A percentile compares a stretch with the other conserved stretches of the same genome.
These are phyloP conservation scores for Drymonia ruficornis DNA, from an alignment of 2,888 invertebrate genomes.

Conservation along the genomic window DNA sequence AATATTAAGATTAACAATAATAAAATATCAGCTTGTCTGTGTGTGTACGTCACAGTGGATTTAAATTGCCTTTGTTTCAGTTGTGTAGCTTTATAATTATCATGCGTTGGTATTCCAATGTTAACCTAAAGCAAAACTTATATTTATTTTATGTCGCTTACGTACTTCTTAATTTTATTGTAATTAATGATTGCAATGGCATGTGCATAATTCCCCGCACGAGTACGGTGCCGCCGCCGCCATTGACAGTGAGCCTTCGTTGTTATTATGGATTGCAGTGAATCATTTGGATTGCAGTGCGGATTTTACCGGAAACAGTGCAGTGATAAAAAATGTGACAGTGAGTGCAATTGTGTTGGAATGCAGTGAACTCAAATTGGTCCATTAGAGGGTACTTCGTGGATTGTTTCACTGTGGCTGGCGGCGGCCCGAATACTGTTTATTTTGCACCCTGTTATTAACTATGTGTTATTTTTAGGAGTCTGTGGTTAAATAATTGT, in stretches of 20 bases:
- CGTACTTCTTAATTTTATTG: background rate
- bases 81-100: constrained; percentile 4
- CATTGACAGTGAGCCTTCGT: constrained; percentile 53
- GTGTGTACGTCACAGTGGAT: constrained; percentile 7
- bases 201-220: constrained; percentile 59
- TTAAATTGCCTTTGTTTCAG: constrained; percentile 9
- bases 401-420: constrained; percentile 57
- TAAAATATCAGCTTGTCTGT: no score
- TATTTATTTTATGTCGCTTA: background rate
- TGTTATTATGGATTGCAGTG: constrained; percentile 79
- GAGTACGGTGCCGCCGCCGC: constrained; percentile 73
- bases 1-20: constrained; percentile 7
- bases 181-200: constrained; percentile 16
- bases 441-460: constrained; percentile 72
- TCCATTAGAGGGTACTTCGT: constrained; percentile 21
- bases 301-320: constrained; percentile 66
- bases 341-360: constrained; percentile 60
- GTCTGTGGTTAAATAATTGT: background rate
- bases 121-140: background rate
- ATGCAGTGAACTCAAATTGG: constrained; percentile 59
- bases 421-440: constrained; percentile 74
- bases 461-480: constrained; percentile 55
- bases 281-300: constrained; percentile 81
- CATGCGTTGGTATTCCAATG: background rate
- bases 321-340: constrained; percentile 72